Base-by-base conservation (phyloP, 1,140 invertebrate genomes). In the Agrilus planipennis region DNA sequence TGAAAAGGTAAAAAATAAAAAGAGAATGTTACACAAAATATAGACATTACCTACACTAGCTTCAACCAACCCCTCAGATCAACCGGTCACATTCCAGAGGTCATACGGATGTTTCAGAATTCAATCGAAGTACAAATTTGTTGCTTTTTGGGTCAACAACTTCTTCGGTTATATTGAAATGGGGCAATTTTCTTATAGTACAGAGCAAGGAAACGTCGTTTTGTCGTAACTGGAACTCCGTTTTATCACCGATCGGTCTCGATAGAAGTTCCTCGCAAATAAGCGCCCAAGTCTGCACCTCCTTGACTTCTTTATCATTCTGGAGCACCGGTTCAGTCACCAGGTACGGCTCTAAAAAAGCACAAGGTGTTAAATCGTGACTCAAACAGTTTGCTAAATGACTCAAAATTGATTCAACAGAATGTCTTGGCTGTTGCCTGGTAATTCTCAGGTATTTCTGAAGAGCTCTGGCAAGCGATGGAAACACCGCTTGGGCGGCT, bases 401-500 rank as follows among this genome's bases (percentile, higher is more conserved):
- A 5, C 68, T 70, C 21, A 79, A 53, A 12, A 98, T 93, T 9
- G 84, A 82, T 54, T 97, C 92, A 44, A 93, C 89, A 0, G 89
- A 86, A 62, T 97, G 93, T 36, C 89, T 71, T 0, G 92, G 91
- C 58, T 97, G 93, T 58, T 97, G 93, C 1, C 93, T 64, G 0
- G 93, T 97, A 1, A 96, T 83, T 16, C 93, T 73, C 28, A 99
- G 67, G 64, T 93, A 98, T 64, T 98, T 98, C 65, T 97, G 93
- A 36, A 99, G 68, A 2, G 93, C 85, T 36, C 91, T 73, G 0
- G 92, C 89, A 71, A 98, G 81, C 0, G 90, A 93, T 4, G 92
- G 92, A 60, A 98, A 98, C 14, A 98, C 89, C 0, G 93, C 89
- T 57, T 95, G 89, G 0, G 94, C 93, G 11, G 93, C 92, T 68